phyloP scores from a whole-genome alignment of 2,888 invertebrate genomes.

The Mycalesis mineus region DNA sequence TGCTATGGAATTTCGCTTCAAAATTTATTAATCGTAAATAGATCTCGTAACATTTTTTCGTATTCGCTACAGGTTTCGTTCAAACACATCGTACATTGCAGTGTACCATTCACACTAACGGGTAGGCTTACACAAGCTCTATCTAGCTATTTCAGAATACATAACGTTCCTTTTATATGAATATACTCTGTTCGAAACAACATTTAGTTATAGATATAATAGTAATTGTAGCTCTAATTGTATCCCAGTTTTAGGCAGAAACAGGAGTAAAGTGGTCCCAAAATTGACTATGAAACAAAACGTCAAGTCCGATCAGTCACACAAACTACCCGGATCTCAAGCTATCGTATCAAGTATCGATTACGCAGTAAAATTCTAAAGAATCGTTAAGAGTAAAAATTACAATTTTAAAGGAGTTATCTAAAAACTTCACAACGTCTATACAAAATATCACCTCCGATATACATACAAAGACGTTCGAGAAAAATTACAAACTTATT shows the following conservation, averaged over 20 bases:
- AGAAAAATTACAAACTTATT: constrained; percentile 53
- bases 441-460: constrained; percentile 73
- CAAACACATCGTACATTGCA: constrained; percentile 24
- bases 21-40: constrained; percentile 71
- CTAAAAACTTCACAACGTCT: constrained; percentile 50
- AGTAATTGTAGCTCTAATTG: constrained; percentile 42
- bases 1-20: constrained; percentile 69
- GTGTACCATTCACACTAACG: constrained; percentile 65
- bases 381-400: constrained; percentile 25
- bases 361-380: constrained; percentile 29
- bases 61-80: constrained; percentile 47
- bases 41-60: constrained; percentile 64
- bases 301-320: constrained; percentile 43
- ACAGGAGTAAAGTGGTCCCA: constrained; percentile 70
- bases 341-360: constrained; percentile 13
- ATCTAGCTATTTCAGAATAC: constrained; percentile 25
- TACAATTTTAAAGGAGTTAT: constrained; percentile 34
- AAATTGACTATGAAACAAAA: constrained; percentile 75
- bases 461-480: constrained; percentile 57
- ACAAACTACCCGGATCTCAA: constrained; percentile 34
- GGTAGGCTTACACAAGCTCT: constrained; percentile 38
- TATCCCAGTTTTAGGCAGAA: constrained; percentile 44
- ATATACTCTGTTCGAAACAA: constrained; percentile 30
- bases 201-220: constrained; percentile 34
- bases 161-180: constrained; percentile 25